These are phyloP conservation scores for Triplophysa tibetana DNA, from an alignment of 2,113 vertebrate species.

Conservation along the genomic window DNA sequence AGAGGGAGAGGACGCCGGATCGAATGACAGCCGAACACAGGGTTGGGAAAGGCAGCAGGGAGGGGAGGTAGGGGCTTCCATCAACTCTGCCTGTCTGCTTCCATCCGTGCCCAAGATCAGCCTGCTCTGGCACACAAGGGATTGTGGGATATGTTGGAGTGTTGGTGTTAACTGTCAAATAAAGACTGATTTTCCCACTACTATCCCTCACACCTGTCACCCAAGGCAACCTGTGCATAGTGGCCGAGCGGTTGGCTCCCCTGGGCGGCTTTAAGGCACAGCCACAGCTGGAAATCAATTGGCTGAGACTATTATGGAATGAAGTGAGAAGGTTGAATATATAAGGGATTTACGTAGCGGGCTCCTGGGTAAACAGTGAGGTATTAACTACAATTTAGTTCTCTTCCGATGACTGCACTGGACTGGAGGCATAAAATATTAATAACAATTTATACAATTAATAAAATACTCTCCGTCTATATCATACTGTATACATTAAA, in stretches of 20 bases:
- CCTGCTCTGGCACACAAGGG: slow-evolving; percentile 12
- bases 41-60: not conserved
- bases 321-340: slow-evolving; percentile 39
- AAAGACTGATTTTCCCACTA: not conserved
- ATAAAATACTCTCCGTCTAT: not conserved
- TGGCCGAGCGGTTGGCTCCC: slow-evolving; percentile 23
- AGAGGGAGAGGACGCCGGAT: slow-evolving; percentile 2
- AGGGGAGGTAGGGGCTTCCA: not conserved
- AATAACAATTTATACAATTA: not conserved
- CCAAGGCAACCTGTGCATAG: slow-evolving; percentile 40
- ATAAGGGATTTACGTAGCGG: slow-evolving; percentile 40
- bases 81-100: slow-evolving; percentile 42
- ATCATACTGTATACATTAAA: too few species aligned
- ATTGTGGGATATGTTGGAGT: slow-evolving; percentile 35
- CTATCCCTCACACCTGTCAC: slow-evolving; percentile 47
- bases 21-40: not conserved
- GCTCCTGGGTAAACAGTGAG: slow-evolving; percentile 17
- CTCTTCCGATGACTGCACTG: not conserved
- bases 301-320: slow-evolving; percentile 38
- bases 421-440: not conserved
- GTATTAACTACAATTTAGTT: not conserved
- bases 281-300: slow-evolving; percentile 51
- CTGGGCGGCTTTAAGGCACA: slow-evolving; percentile 36
- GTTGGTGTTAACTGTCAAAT: slow-evolving; percentile 44
- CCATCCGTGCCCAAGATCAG: slow-evolving; percentile 27